phyloP scores from a whole-genome alignment of 2,797 vertebrate species.

The Salmo trutta region DNA sequence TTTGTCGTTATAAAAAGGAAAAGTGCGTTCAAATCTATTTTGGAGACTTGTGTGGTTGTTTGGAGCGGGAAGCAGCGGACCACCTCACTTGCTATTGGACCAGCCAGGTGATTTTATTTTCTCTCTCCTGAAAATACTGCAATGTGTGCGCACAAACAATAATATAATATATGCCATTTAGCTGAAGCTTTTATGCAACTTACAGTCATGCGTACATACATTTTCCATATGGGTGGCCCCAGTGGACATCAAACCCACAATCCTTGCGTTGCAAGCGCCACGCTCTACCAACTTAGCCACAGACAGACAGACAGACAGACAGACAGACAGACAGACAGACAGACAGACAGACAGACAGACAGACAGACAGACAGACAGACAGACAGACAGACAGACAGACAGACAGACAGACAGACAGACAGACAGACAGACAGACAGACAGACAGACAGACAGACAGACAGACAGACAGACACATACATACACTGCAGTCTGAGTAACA shows the following conservation, averaged over 20 bases:
- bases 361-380: constrained; percentile 24
- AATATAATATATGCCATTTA: too few species aligned
- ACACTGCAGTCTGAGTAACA: too few species aligned
- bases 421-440: background rate
- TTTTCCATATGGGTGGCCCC: too few species aligned
- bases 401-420: background rate
- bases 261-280: too few species aligned
- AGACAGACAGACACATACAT: background rate
- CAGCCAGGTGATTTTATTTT: too few species aligned
- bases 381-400: constrained; percentile 27
- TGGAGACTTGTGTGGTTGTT: constrained; percentile 53
- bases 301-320: constrained; percentile 23
- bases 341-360: constrained; percentile 22
- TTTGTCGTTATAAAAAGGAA: constrained; percentile 31
- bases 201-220: too few species aligned
- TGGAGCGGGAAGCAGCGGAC: constrained; percentile 11
- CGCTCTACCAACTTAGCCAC: background rate
- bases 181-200: too few species aligned
- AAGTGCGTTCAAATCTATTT: constrained; percentile 57
- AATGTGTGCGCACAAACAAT: background rate
- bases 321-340: constrained; percentile 25
- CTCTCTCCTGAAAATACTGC: too few species aligned
- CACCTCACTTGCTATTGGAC: constrained; percentile 47
- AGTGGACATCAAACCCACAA: too few species aligned
- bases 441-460: background rate